Evolutionary conservation across 2,113 vertebrate genomes (phyloP), one percentile per base, ranked within the genome.

Genomic region (Tragelaphus scriptus): DNA sequence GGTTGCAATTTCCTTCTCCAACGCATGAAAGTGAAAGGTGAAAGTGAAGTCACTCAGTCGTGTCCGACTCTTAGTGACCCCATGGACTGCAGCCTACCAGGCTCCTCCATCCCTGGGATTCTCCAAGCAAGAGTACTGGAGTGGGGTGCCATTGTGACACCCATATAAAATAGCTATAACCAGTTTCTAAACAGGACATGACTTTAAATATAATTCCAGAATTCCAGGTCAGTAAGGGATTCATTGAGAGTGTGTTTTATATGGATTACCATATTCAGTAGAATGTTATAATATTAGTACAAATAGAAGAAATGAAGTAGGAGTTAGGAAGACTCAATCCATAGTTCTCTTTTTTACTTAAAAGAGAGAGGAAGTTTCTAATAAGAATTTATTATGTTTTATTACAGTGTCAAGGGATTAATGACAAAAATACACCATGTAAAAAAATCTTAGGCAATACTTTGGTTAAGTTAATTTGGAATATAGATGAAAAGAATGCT

Each of bases 131-230:
- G 44, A 44, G 44, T 44, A 44, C 44, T 44, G 44, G 44, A 44
- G 44, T 44, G 44, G 44, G 44, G 44, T 44, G 44, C 44, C 44
- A 44, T 6, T 44, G 44, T 94, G 6, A 61, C 2, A 86, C 53
- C 4, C 28, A 87, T 85, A 95, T 90, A 47, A 85, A 84, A 82
- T 97, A 94, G 10, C 5, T 82, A 95, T n/a, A 94, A 85, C 17
- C 2, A 36, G 17, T 53, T 97, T 97, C 59, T 75, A 96, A 0
- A 0, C 4, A 94, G 14, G 32, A 82, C 40, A 79, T 30, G 32
- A 53, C 58, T 97, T 96, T 96, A 97, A 56, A 97, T 95, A 58
- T 16, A 97, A 40, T 80, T 90, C 59, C 79, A 44, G 1, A 44
- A 91, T 93, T 97, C 79, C 53, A 44, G 89, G 56, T 59, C 63